These are phyloP conservation scores for Malurus alboscapulatus DNA, from an alignment of 2,113 vertebrate species.

Conservation along the genomic window DNA sequence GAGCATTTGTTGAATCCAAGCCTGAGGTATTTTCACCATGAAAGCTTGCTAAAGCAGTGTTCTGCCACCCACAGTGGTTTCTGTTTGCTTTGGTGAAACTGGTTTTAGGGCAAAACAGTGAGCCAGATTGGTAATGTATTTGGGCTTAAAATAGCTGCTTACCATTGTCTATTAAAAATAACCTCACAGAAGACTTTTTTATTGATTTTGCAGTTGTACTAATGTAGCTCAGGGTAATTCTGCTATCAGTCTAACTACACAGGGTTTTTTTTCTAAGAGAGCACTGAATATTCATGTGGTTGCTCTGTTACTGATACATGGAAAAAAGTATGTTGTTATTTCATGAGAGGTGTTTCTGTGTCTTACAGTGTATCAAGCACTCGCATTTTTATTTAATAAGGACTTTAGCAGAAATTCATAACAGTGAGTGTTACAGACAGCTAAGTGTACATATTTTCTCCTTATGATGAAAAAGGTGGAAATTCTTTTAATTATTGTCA, in stretches of 20 bases:
- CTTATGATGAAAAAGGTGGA: background rate
- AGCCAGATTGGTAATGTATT: background rate
- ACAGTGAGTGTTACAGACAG: background rate
- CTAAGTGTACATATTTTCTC: background rate
- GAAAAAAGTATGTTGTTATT: background rate
- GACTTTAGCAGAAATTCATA: background rate
- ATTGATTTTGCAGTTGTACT: background rate
- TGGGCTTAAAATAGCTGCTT: background rate
- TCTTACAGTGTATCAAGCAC: background rate
- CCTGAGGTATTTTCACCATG: background rate
- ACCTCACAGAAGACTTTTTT: background rate
- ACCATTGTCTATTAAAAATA: background rate
- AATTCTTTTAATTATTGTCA: background rate
- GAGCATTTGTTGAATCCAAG: background rate
- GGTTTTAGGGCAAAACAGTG: background rate
- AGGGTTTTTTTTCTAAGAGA: background rate
- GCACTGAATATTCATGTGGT: background rate
- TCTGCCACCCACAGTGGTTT: background rate
- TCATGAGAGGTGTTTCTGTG: background rate
- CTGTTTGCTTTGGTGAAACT: background rate
- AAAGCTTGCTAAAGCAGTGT: background rate
- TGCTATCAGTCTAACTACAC: rapidly evolving
- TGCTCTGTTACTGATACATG: background rate
- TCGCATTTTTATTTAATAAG: background rate
- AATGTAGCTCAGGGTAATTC: background rate